These are phyloP conservation scores for Rhinogobio ventralis DNA, from an alignment of 2,797 vertebrate genomes.

Conservation along the genomic window DNA sequence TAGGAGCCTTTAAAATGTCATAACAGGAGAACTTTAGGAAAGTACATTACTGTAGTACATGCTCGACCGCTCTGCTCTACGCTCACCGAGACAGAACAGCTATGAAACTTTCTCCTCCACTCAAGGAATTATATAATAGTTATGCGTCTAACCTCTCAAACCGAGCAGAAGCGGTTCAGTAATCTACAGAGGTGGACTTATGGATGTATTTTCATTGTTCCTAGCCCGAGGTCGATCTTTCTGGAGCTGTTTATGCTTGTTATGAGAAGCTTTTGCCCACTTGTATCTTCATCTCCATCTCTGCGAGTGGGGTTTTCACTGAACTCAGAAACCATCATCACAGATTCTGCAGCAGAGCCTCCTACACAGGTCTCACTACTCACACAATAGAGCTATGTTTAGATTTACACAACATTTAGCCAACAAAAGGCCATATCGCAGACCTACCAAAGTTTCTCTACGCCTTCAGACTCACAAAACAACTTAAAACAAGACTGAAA, in stretches of 20 bases:
- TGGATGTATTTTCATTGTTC: slow-evolving; percentile 9
- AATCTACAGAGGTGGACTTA: neutral
- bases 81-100: neutral
- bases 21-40: neutral
- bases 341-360: slow-evolving; percentile 44
- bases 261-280: slow-evolving; percentile 19
- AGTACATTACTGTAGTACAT: neutral
- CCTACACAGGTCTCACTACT: slow-evolving; percentile 48
- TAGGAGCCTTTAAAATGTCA: neutral
- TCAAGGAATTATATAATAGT: slow-evolving; percentile 10
- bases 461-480: neutral
- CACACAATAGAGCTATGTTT: slow-evolving; percentile 37
- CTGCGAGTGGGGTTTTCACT: slow-evolving; percentile 29
- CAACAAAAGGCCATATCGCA: neutral
- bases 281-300: slow-evolving; percentile 42
- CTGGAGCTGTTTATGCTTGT: slow-evolving; percentile 32
- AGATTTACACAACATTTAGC: slow-evolving; percentile 20
- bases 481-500: neutral
- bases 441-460: slow-evolving; percentile 6
- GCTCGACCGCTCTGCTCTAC: neutral
- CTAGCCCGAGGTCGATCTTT: slow-evolving; percentile 6
- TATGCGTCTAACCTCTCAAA: neutral
- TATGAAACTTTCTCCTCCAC: neutral
- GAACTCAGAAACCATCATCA: slow-evolving; percentile 38
- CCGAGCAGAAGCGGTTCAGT: neutral